These are phyloP conservation scores for Druon quercuslanigerum DNA, from an alignment of 1,140 invertebrate genomes.

Conservation along the genomic window DNA sequence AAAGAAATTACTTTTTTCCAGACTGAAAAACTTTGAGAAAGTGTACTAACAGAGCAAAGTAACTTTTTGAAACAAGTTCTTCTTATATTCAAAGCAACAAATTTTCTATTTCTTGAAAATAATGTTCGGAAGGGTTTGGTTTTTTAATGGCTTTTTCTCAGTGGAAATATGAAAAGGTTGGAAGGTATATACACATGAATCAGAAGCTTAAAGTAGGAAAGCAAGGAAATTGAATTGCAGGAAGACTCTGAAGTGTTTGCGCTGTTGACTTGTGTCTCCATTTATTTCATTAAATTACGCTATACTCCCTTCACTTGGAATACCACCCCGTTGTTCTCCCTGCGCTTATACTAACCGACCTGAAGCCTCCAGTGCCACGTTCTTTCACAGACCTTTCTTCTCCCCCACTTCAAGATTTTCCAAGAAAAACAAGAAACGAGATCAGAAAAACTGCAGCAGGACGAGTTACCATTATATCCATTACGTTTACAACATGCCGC, in stretches of 20 bases:
- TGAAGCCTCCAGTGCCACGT: background rate
- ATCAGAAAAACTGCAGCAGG: background rate
- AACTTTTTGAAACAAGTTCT: too few species aligned
- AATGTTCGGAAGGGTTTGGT: background rate
- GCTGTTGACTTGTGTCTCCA: constrained; percentile 62
- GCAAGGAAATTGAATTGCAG: constrained; percentile 64
- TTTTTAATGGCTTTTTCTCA: background rate
- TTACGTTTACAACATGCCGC: constrained; percentile 19
- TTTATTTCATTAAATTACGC: constrained; percentile 68
- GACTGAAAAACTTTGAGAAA: too few species aligned
- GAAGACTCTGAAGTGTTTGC: constrained; percentile 50
- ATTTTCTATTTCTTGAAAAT: background rate
- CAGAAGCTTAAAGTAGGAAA: constrained; percentile 48
- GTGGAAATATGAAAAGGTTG: background rate
- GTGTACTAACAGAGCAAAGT: too few species aligned
- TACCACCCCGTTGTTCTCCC: constrained; percentile 14
- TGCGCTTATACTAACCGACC: constrained; percentile 31
- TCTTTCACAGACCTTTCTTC: constrained; percentile 5
- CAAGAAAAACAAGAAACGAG: constrained; percentile 1
- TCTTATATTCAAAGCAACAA: too few species aligned
- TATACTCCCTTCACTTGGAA: constrained; percentile 34
- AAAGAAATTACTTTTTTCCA: too few species aligned
- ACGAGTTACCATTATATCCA: constrained; percentile 1
- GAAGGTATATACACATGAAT: constrained; percentile 5
- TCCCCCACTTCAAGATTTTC: background rate